phyloP scores from a whole-genome alignment of 2,113 vertebrate species.

The Cyanoramphus novaezelandiae region DNA sequence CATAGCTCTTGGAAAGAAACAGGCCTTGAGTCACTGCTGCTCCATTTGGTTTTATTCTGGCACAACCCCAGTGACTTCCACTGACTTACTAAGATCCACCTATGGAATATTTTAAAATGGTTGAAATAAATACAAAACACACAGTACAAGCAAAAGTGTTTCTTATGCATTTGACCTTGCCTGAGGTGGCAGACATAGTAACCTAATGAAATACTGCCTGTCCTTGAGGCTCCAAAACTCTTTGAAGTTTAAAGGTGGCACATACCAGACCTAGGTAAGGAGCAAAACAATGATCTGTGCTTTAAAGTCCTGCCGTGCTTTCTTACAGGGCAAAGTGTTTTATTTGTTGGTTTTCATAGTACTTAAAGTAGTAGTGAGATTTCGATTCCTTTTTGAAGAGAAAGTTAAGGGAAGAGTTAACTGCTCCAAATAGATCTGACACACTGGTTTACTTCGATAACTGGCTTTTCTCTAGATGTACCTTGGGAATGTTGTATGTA shows the following conservation, averaged over 20 bases:
- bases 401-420: background rate
- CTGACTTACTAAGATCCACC: background rate
- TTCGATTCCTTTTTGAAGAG: background rate
- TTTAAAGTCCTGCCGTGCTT: background rate
- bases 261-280: background rate
- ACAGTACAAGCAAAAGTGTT: background rate
- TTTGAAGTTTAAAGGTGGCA: constrained; percentile 7
- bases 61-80: background rate
- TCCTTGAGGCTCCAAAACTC: background rate
- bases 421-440: background rate
- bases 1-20: background rate
- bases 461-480: background rate
- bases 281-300: background rate
- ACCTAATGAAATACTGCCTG: background rate
- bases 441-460: rapidly evolving
- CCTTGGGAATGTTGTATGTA: background rate
- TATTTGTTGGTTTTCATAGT: background rate
- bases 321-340: background rate
- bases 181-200: background rate
- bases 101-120: background rate
- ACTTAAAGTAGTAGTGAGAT: background rate
- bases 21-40: background rate
- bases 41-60: background rate
- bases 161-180: background rate
- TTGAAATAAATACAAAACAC: background rate